Base-by-base conservation (phyloP, 2,888 invertebrate genomes). In the Xylophagus ater region DNA sequence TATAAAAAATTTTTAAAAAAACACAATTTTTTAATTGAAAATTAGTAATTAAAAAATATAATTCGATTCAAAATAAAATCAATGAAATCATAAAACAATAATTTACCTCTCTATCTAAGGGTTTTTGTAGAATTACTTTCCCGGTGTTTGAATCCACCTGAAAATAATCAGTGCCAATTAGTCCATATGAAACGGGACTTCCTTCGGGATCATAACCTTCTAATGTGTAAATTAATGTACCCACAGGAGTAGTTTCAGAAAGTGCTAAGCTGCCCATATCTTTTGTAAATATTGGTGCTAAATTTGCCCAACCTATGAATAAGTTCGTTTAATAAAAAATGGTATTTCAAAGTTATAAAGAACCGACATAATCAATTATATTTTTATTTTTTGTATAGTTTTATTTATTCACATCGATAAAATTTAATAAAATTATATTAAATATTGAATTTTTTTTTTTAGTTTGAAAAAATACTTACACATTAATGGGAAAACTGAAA, bases 131-230 rank as follows among this genome's bases (percentile, higher is more conserved):
- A 2, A 77, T 84, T 35, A 92, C 85, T 44, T 80, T 78, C 8
- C 90, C 90, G 3, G 81, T 78, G 29, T 69, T 68, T 9, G 81
- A 70, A 61, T 90, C 73, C 8, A 89, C 89, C 44, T 72, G 69
- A 52, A 90, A 80, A 55, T 81, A 75, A 60, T 89, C 85, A 3
- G 88, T 87, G 18, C 87, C 86, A 45, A 79, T 74, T 41, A 86
- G 70, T 35, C 81, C 80, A 58, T 72, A 78, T 47, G 68, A 71
- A 26, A 76, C 68, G 67, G 76, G 73, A 21, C 81, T 73, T 31
- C 79, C 79, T 58, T 89, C 88, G 1, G 89, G 88, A 68, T 90
- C 88, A 25, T 73, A 71, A 6, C 84, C 88, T 55, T 80, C 75
- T 36, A 90, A 66, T 10, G 68, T 78, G 64, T 81, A 85, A n/a